Base-by-base conservation (phyloP, 2,797 vertebrate genomes). In the Scolopax rusticola region DNA sequence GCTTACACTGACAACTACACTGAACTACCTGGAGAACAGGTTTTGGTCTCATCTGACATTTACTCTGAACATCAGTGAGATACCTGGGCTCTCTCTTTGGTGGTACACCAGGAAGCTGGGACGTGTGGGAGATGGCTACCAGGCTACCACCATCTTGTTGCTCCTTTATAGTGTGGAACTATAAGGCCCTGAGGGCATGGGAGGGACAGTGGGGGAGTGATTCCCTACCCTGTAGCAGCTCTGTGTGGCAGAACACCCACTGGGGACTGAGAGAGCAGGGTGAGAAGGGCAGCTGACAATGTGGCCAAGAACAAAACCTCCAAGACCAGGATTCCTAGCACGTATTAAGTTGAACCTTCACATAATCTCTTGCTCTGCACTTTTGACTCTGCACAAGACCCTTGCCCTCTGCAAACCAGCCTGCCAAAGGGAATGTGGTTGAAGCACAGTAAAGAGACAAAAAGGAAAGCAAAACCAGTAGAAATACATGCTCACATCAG, bases 401-500 rank as follows among this genome's bases (percentile, higher is more conserved):
- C 20, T 23, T 79, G 41, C 4, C 24, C 75, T 32, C 25, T 40
- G 9, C 16, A 50, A 61, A 61, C 17, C 59, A 51, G 11, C 54
- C 40, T 43, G 27, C 3, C 27, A 54, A 56, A 75, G 32, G 63
- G 54, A 63, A 50, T 38, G 17, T 6, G 51, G 17, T 1, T 75
- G 25, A 75, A 69, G 69, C 27, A 48, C 20, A 78, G 61, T 10
- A 41, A 76, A 69, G 40, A 75, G n/a, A 36, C 28, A 61, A 51
- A 90, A 80, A 47, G 4, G 11, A 36, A 82, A 82, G 15, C 8
- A 43, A 54, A 75, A 23, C 3, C 19, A 71, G 47, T 16, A 84
- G 54, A 70, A 88, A 65, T 13, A 33, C n/a, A 77, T 51, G 71
- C 97, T 98, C 97, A 99, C 99, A 94, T 99, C 99, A 80, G 97